Percentiles rank a stretch among this genome's conserved stretches.
phyloP scores from a whole-genome alignment of 2,888 invertebrate species.

The Neria commutata region DNA sequence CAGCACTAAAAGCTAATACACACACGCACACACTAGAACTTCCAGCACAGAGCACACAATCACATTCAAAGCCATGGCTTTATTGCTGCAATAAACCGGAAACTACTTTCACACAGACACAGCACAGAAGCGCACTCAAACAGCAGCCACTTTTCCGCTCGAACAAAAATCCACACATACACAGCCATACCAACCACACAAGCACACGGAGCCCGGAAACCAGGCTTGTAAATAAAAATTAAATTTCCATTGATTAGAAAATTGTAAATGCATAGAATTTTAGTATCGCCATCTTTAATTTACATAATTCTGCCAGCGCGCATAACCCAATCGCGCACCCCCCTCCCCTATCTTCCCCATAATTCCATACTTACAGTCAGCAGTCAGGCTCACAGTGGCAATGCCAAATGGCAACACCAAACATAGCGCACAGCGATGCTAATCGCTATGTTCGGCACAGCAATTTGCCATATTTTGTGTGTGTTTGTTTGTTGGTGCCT shows the following conservation, averaged over 20 bases:
- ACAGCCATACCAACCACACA: not conserved
- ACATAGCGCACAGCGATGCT: not conserved
- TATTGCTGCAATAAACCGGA: not conserved
- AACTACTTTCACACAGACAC: not conserved
- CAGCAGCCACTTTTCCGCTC: too few species aligned
- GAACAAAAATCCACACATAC: constrained; percentile 6
- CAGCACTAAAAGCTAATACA: not conserved
- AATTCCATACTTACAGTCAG: too few species aligned
- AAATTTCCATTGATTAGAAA: constrained; percentile 60
- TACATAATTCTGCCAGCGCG: constrained; percentile 47
- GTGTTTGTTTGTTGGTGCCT: constrained; percentile 1
- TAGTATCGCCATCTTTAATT: constrained; percentile 53
- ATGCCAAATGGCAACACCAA: too few species aligned
- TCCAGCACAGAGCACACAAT: not conserved
- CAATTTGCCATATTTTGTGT: constrained; percentile 15
- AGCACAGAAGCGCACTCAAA: not conserved
- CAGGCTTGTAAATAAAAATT: constrained; percentile 50
- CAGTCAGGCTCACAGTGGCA: too few species aligned
- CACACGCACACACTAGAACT: not conserved
- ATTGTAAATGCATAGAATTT: constrained; percentile 60
- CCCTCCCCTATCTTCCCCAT: too few species aligned
- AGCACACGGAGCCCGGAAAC: constrained; percentile 28
- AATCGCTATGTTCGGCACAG: constrained; percentile 2
- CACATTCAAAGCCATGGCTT: not conserved
- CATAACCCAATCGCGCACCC: too few species aligned